Conservation (phyloP, 92 coral and sea anemone genomes). For the Parazoanthus swiftii region DNA sequence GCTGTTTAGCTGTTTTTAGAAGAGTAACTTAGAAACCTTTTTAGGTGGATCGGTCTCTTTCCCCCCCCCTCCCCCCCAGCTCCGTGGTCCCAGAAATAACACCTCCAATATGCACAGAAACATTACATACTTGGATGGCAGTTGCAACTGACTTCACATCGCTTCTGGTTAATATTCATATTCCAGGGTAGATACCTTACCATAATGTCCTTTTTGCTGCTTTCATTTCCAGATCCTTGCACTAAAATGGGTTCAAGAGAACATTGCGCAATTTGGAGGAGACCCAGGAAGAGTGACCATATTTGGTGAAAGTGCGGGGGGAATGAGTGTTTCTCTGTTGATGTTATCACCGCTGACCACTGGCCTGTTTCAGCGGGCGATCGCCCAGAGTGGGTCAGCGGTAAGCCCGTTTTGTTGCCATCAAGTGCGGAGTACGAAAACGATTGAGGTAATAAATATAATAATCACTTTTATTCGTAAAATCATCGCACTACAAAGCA, state of each 20-base stretch:
- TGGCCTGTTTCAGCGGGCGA: slow-evolving; percentile 55
- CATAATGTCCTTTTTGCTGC: neutral
- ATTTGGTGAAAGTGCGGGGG: neutral
- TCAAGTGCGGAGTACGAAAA: neutral
- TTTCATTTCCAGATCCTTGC: neutral
- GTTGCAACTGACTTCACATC: too few relatives aligned
- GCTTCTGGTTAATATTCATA: neutral
- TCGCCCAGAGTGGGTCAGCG: slow-evolving; percentile 60
- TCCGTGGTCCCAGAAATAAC: too few relatives aligned
- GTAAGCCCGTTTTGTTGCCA: neutral
- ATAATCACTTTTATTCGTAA: too few relatives aligned
- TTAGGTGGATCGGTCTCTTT: too few relatives aligned
- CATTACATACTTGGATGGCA: too few relatives aligned
- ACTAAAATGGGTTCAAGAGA: neutral
- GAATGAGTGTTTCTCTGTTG: slow-evolving; percentile 30
- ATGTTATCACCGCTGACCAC: slow-evolving; percentile 54
- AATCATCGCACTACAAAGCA: too few relatives aligned
- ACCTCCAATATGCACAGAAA: too few relatives aligned
- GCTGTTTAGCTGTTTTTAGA: too few relatives aligned
- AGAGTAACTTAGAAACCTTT: too few relatives aligned
- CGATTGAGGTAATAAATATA: neutral
- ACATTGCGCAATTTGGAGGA: slow-evolving; percentile 6
- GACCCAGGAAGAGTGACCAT: slow-evolving; percentile 16
- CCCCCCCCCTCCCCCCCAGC: too few relatives aligned
- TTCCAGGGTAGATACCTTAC: too few relatives aligned